Percentiles rank a stretch among this genome's conserved stretches.
phyloP scores from a whole-genome alignment of 2,888 invertebrate genomes.

The Luperina nickerlii region DNA sequence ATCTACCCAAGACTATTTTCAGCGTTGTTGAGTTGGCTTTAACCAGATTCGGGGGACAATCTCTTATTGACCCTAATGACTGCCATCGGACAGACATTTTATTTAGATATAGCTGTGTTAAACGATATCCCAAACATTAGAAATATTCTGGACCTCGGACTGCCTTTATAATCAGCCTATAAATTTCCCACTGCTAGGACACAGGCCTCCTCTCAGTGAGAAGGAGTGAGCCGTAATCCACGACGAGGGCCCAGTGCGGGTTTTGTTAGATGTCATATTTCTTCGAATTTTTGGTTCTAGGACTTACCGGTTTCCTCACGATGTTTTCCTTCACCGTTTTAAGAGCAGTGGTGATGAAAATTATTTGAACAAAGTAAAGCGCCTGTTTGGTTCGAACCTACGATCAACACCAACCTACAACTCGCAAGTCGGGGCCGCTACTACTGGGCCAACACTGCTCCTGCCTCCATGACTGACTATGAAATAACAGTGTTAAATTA shows the following conservation, averaged over 20 bases:
- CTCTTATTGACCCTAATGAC: not conserved
- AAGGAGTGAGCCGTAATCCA: no score
- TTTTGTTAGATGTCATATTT: no score
- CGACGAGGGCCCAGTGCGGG: no score
- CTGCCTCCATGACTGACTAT: not conserved
- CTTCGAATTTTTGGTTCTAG: no score
- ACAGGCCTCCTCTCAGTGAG: no score
- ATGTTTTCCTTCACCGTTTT: not conserved
- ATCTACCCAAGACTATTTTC: not conserved
- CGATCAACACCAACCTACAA: no score
- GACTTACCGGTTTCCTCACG: not conserved
- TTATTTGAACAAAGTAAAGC: not conserved
- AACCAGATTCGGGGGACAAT: not conserved
- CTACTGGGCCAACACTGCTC: not conserved
- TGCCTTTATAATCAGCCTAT: not conserved
- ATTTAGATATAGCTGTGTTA: not conserved
- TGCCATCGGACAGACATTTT: not conserved
- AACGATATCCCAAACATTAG: no score
- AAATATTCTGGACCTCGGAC: no score
- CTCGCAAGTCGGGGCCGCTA: not conserved
- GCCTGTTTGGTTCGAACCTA: no score
- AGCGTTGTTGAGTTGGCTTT: not conserved
- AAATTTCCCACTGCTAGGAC: not conserved
- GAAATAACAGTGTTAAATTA: not conserved
- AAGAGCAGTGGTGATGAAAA: not conserved